Percentiles rank a stretch among this genome's conserved stretches.
Conservation (phyloP, 2,797 vertebrate species). For the Loriculus beryllinus region DNA sequence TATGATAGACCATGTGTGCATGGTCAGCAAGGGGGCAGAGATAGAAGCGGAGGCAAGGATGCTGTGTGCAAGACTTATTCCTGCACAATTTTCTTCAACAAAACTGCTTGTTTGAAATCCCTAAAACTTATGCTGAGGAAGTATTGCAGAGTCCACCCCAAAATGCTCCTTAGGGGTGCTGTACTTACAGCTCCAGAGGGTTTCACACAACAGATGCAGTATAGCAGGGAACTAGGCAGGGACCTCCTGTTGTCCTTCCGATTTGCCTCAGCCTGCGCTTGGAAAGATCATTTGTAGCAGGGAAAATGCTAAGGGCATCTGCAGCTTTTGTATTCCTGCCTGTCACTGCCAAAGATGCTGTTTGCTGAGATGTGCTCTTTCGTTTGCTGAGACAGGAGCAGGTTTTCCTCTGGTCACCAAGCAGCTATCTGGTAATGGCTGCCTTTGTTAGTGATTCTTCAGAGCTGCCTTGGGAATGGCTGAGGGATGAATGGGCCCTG, state of each 20-base stretch:
- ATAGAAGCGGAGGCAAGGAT: not conserved
- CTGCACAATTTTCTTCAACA: not conserved
- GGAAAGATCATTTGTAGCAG: not conserved
- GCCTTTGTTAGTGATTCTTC: rapidly evolving
- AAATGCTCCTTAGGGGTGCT: not conserved
- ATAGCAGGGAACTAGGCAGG: not conserved
- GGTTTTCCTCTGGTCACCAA: not conserved
- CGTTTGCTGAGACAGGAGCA: not conserved
- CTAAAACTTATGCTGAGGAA: not conserved
- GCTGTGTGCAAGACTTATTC: rapidly evolving
- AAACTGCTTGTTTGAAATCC: not conserved
- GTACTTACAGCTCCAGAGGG: not conserved
- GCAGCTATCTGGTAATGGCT: not conserved
- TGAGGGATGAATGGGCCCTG: not conserved
- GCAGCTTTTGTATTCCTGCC: not conserved
- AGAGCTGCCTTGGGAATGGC: not conserved
- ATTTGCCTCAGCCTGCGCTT: not conserved
- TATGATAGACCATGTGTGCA: not conserved
- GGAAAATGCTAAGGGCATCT: not conserved
- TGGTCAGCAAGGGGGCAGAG: not conserved
- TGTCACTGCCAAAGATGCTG: not conserved
- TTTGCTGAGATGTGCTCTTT: not conserved
- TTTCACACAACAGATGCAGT: not conserved
- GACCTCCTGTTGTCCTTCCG: not conserved
- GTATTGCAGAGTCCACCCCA: not conserved